These are phyloP conservation scores for Cairina moschata DNA, from an alignment of 2,113 vertebrate genomes.

Conservation along the genomic window DNA sequence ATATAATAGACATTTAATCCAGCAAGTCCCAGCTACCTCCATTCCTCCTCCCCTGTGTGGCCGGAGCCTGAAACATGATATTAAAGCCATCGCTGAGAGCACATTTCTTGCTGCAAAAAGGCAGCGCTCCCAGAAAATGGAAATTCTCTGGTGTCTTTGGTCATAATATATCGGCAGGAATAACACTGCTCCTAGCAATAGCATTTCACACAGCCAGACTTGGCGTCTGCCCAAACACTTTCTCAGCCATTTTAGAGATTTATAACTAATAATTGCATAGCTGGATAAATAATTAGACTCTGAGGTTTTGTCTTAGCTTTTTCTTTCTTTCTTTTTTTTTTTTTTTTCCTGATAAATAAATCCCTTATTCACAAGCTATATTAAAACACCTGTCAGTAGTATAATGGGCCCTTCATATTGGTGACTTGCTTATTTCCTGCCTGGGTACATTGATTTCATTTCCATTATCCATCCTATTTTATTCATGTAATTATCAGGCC, in stretches of 20 bases:
- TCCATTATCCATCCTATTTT: background rate
- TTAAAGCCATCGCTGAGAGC: conserved; percentile 21
- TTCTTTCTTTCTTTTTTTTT: no score
- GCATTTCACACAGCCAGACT: conserved; percentile 9
- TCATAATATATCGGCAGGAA: conserved; percentile 24
- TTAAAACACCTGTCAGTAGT: background rate
- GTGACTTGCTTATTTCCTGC: background rate
- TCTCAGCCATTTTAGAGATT: conserved; percentile 48
- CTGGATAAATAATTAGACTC: conserved; percentile 51
- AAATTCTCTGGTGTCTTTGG: conserved; percentile 47
- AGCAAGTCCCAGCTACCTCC: conserved; percentile 11
- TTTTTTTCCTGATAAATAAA: conserved; percentile 30
- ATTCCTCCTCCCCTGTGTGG: conserved; percentile 3
- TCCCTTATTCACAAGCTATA: conserved; percentile 37
- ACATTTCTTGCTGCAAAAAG: conserved; percentile 52
- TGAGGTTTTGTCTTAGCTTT: conserved; percentile 35
- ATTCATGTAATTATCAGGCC: background rate
- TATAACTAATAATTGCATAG: conserved; percentile 46
- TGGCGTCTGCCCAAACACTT: conserved; percentile 44
- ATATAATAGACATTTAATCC: conserved; percentile 58
- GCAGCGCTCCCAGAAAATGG: conserved; percentile 51
- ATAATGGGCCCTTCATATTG: background rate
- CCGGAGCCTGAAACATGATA: conserved; percentile 28
- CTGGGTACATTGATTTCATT: background rate
- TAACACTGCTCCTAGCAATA: conserved; percentile 48